These are phyloP conservation scores for Abramis brama DNA, from an alignment of 2,113 vertebrate species.

Conservation along the genomic window DNA sequence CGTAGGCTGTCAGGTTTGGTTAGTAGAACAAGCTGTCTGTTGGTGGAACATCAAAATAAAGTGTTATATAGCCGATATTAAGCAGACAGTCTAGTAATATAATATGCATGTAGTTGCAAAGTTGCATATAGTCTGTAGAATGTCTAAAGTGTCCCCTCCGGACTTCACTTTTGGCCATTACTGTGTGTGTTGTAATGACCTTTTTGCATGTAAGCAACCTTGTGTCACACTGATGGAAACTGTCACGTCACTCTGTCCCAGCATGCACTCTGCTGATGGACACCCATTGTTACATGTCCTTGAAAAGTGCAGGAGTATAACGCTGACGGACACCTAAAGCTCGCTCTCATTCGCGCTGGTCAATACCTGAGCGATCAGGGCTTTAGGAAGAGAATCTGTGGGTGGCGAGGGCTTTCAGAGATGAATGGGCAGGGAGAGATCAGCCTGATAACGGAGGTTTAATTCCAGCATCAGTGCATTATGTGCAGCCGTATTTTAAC, in stretches of 20 bases:
- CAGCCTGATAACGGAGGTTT: constrained; percentile 31
- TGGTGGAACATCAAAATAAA: too few relatives aligned
- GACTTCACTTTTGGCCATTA: too few relatives aligned
- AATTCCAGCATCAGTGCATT: constrained; percentile 21
- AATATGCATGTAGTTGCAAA: too few relatives aligned
- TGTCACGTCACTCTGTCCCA: constrained; percentile 11
- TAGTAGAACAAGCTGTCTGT: too few relatives aligned
- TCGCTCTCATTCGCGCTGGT: background rate
- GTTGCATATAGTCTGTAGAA: too few relatives aligned
- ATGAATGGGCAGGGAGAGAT: constrained; percentile 35
- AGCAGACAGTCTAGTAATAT: too few relatives aligned
- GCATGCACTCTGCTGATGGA: background rate
- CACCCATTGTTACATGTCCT: constrained; percentile 16
- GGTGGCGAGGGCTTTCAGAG: constrained; percentile 2
- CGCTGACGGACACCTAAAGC: background rate
- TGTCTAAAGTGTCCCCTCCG: too few relatives aligned
- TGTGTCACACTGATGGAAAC: too few relatives aligned
- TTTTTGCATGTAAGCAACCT: background rate
- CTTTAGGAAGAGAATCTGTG: background rate
- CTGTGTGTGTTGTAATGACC: background rate
- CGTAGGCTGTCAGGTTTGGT: too few relatives aligned
- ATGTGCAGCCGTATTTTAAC: background rate
- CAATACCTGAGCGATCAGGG: constrained; percentile 29
- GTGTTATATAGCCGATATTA: too few relatives aligned
- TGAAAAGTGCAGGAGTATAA: constrained; percentile 9